Conservation (phyloP, 1,140 invertebrate genomes). For the Ooceraea biroi region DNA sequence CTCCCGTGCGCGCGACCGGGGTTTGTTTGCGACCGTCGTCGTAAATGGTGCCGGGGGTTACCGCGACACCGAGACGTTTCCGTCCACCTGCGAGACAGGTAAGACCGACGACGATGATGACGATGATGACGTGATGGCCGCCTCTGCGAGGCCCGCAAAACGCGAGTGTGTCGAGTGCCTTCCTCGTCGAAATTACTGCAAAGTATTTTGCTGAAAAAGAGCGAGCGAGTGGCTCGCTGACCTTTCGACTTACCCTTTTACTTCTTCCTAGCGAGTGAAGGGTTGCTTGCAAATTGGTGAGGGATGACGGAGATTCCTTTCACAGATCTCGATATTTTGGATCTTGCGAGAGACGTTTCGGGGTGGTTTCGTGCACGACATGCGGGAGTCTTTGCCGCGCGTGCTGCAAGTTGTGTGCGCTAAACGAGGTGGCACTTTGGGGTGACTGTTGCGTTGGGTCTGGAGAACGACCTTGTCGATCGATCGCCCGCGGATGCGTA, state of each 20-base stretch:
- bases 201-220: neutral
- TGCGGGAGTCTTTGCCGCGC: neutral
- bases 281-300: too few species aligned
- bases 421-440: neutral
- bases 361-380: too few species aligned
- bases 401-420: neutral
- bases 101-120: constrained; percentile 30
- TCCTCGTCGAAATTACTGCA: too few species aligned
- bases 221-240: too few species aligned
- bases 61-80: constrained; percentile 37
- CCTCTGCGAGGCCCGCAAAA: neutral
- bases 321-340: too few species aligned
- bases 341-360: too few species aligned
- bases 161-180: neutral
- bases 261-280: too few species aligned
- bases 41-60: constrained; percentile 67
- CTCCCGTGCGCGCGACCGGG: constrained; percentile 20
- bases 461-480: constrained; percentile 22
- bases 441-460: constrained; percentile 9
- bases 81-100: constrained; percentile 70
- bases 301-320: too few species aligned
- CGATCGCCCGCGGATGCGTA: constrained; percentile 2
- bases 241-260: too few species aligned
- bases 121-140: neutral
- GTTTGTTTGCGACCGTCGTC: constrained; percentile 39